A percentile compares a stretch with the other conserved stretches of the same genome.
phyloP scores from a whole-genome alignment of 2,797 vertebrate species.

The Phalloptychus januarius region DNA sequence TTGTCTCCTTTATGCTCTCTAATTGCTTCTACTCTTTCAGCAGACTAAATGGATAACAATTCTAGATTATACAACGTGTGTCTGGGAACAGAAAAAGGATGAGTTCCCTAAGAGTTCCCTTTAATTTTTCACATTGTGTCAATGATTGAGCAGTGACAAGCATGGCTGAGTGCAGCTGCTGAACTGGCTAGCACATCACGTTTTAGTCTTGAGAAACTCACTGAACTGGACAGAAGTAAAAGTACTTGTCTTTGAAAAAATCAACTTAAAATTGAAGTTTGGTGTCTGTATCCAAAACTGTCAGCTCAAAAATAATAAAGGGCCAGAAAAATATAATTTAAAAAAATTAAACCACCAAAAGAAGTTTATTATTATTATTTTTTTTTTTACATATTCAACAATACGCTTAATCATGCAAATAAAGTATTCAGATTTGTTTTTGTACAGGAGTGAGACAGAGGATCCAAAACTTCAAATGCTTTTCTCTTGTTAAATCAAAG shows the following conservation, averaged over 20 bases:
- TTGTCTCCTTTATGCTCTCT: conserved; percentile 1
- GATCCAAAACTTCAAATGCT: too few relatives aligned
- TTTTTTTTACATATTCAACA: too few relatives aligned
- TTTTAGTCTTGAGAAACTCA: too few relatives aligned
- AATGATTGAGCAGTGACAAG: conserved; percentile 56
- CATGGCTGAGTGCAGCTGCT: conserved; percentile 37
- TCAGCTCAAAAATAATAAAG: too few relatives aligned
- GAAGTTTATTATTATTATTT: too few relatives aligned
- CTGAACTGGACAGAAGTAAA: too few relatives aligned
- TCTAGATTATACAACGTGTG: conserved; percentile 31
- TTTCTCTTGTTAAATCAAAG: too few relatives aligned
- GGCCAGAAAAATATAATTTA: too few relatives aligned
- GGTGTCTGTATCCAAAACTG: conserved; percentile 6
- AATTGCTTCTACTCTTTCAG: conserved; percentile 3
- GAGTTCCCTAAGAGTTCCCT: conserved; percentile 70
- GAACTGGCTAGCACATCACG: conserved; percentile 50
- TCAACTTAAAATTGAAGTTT: conserved; percentile 17
- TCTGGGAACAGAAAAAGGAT: conserved; percentile 28
- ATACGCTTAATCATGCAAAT: too few relatives aligned
- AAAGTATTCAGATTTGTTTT: too few relatives aligned
- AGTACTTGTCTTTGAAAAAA: conserved; percentile 44
- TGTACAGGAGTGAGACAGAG: too few relatives aligned
- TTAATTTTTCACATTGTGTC: conserved; percentile 77
- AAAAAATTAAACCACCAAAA: too few relatives aligned
- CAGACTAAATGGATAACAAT: conserved; percentile 15